Evolutionary conservation across 2,888 invertebrate genomes (phyloP), one percentile per base, ranked within the genome.

Genomic region (Andricus quercusramuli): DNA sequence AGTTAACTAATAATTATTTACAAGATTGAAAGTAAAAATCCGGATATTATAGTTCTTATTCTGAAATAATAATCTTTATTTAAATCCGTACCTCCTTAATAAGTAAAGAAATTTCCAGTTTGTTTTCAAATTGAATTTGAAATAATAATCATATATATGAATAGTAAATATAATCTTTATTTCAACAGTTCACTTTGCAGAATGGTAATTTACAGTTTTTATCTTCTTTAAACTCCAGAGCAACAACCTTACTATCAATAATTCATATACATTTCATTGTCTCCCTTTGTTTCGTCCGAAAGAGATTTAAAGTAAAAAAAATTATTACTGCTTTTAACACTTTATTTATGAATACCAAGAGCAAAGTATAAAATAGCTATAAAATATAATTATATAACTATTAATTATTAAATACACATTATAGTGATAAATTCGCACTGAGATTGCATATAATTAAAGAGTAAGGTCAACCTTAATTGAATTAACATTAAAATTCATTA

Each of bases 221-320:
- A 62, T 62, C 25, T 25, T 62, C 62, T 25, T 62, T 62, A 56
- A 56, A 25, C 62, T 62, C 62, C 25, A 62, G 62, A 25, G 25
- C 62, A 62, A 62, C 62, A 62, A 62, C 62, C 25, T 62, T 62
- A 62, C 62, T 62, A 62, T 62, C 62, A 25, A 25, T 62, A 62
- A 22, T 62, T 62, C 25, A 62, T 29, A 62, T 62, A 15, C 25
- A 25, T 25, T 62, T 62, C 25, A 62, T 25, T 62, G 62, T 25
- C 25, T 25, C 25, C 62, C 25, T 62, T 62, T 62, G 62, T 62
- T 17, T 62, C 25, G 25, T 62, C 25, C 62, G 6, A 25, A 62
- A 62, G 3, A 56, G 56, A n/a, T 56, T n/a, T 56, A n/a, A n/a
- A 9, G 3, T n/a, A n/a, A n/a, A n/a, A n/a, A n/a, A 56, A 56